Conservation (phyloP, 2,113 vertebrate species). For the Fukomys damarensis region DNA sequence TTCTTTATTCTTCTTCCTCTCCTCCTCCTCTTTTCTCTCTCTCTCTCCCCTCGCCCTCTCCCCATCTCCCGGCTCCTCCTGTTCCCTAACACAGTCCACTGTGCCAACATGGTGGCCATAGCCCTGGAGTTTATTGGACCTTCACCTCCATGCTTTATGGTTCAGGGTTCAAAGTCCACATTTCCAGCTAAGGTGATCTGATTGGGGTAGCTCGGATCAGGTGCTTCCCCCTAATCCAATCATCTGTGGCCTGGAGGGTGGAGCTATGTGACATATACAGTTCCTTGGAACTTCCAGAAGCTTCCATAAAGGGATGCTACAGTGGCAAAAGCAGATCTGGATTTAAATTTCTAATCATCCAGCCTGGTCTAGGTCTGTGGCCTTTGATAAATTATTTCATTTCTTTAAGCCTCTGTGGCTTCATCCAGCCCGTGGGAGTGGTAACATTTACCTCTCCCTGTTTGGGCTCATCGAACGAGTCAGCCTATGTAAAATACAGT, state of each 20-base stretch:
- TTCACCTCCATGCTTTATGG: not conserved
- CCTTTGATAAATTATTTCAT: not conserved
- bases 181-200: not conserved
- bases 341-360: not conserved
- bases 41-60: no score
- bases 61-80: not conserved
- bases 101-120: not conserved
- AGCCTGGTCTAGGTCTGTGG: not conserved
- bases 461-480: not conserved
- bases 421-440: not conserved
- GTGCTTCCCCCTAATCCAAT: not conserved
- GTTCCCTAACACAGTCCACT: not conserved
- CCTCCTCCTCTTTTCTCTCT: no score
- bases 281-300: not conserved
- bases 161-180: not conserved
- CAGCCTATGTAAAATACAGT: accelerated
- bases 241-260: not conserved
- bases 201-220: not conserved
- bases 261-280: not conserved
- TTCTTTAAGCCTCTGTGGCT: not conserved
- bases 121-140: no score
- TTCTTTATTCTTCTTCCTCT: not conserved
- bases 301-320: not conserved
- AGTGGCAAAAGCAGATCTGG: not conserved
- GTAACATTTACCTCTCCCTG: not conserved